phyloP scores from a whole-genome alignment of 2,888 invertebrate genomes.

The Drosophila pseudotakahashii region DNA sequence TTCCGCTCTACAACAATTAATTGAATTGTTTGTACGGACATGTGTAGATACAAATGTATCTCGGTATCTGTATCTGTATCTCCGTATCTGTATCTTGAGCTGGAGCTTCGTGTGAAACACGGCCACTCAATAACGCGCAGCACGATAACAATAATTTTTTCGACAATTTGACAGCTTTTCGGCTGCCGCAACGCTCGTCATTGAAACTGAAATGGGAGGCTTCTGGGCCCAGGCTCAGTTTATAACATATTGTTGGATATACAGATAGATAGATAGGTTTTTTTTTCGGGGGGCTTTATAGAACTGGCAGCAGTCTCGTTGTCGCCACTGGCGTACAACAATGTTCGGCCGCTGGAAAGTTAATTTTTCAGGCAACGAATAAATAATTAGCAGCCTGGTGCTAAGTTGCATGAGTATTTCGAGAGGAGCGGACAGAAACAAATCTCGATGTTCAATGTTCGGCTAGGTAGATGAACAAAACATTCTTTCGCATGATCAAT shows the following conservation, averaged over 20 bases:
- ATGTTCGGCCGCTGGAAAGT: constrained; percentile 56
- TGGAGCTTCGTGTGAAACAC: constrained; percentile 67
- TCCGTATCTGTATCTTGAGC: constrained; percentile 35
- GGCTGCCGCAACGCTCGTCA: constrained; percentile 45
- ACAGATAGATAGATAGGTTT: constrained; percentile 3
- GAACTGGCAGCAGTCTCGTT: constrained; percentile 58
- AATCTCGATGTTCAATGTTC: constrained; percentile 40
- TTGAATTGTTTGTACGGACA: constrained; percentile 78
- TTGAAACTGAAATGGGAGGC: constrained; percentile 30
- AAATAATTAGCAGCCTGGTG: constrained; percentile 77
- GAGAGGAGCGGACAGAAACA: constrained; percentile 45
- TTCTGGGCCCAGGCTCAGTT: constrained; percentile 23
- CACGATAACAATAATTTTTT: constrained; percentile 65
- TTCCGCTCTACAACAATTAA: constrained; percentile 73
- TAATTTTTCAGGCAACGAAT: constrained; percentile 81
- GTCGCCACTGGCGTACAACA: constrained; percentile 42
- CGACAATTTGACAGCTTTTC: constrained; percentile 75
- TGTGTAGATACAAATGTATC: constrained; percentile 78
- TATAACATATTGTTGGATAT: constrained; percentile 36
- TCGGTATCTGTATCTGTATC: constrained; percentile 63
- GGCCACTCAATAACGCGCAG: constrained; percentile 76
- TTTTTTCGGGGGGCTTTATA: constrained; percentile 16
- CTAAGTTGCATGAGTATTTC: constrained; percentile 71
- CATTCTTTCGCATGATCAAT: constrained; percentile 74
- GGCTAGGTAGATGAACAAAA: constrained; percentile 50